A percentile compares a stretch with the other conserved stretches of the same genome.
Evolutionary conservation across 2,113 vertebrate species (phyloP).

Genomic region (Chionodraco myersi): DNA sequence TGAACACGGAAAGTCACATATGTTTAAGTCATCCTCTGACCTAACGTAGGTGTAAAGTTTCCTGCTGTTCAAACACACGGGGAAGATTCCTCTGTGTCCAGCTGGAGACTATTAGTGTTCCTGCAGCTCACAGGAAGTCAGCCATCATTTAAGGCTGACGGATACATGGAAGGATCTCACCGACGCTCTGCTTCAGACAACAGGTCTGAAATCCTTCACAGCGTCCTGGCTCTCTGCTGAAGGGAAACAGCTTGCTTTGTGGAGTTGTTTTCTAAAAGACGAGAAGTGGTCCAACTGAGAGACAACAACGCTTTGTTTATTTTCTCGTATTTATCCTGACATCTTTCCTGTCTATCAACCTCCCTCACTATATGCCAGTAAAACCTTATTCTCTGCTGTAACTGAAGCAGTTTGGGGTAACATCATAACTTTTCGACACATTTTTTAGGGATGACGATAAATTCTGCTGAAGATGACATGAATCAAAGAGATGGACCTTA

Average conservation of each 20-base stretch:
- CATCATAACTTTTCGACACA: too few species aligned
- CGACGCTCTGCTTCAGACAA: slow-evolving; percentile 80
- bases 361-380: slow-evolving; percentile 9
- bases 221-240: slow-evolving; percentile 74
- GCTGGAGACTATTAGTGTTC: slow-evolving; percentile 91
- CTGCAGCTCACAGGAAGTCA: slow-evolving; percentile 92
- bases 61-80: slow-evolving; percentile 44
- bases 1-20: slow-evolving; percentile 62
- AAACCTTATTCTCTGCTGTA: slow-evolving; percentile 29
- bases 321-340: slow-evolving; percentile 19
- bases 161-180: slow-evolving; percentile 90
- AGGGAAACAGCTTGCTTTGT: slow-evolving; percentile 41
- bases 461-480: neutral
- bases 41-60: slow-evolving; percentile 69
- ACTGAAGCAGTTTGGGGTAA: slow-evolving; percentile 16
- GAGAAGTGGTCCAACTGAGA: slow-evolving; percentile 37
- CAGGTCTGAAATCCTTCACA: slow-evolving; percentile 79
- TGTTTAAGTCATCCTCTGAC: slow-evolving; percentile 72
- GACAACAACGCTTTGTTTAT: neutral
- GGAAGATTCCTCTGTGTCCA: slow-evolving; percentile 76
- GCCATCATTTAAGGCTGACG: slow-evolving; percentile 94
- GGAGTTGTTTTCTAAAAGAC: slow-evolving; percentile 38
- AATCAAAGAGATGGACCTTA: slow-evolving; percentile 5
- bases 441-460: too few species aligned
- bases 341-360: slow-evolving; percentile 6